These are phyloP conservation scores for Oegoconia quadripuncta DNA, from an alignment of 2,888 invertebrate genomes.

Conservation along the genomic window DNA sequence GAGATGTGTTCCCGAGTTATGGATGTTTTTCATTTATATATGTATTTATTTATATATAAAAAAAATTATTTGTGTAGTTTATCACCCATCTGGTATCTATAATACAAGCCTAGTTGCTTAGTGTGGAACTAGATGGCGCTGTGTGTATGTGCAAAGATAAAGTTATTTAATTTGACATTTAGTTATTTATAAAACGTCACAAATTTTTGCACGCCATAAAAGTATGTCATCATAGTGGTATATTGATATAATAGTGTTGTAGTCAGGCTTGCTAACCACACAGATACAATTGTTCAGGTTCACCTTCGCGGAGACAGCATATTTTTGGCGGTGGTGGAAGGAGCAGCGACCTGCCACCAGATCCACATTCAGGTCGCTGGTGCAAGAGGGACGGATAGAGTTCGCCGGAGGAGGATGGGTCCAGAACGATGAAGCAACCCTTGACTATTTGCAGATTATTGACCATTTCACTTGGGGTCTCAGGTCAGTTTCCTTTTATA, in stretches of 20 bases:
- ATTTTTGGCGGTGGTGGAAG: constrained; percentile 90
- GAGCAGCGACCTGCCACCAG: constrained; percentile 78
- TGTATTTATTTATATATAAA: too few species aligned
- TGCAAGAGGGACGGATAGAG: constrained; percentile 80
- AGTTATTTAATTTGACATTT: too few species aligned
- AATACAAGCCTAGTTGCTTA: too few species aligned
- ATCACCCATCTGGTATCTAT: too few species aligned
- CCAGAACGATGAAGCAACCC: constrained; percentile 80
- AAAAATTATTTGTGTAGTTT: too few species aligned
- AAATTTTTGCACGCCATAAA: too few species aligned
- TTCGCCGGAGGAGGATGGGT: constrained; percentile 81
- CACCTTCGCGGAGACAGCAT: constrained; percentile 90
- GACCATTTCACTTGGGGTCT: constrained; percentile 86
- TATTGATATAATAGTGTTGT: not conserved
- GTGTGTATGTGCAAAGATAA: too few species aligned
- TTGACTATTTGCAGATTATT: constrained; percentile 83
- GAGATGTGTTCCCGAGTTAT: too few species aligned
- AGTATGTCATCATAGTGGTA: too few species aligned
- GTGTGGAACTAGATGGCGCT: too few species aligned
- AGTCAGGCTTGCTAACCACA: not conserved
- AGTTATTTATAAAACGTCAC: too few species aligned
- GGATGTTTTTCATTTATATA: too few species aligned
- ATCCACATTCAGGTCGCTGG: constrained; percentile 75
- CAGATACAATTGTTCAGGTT: constrained; percentile 68
- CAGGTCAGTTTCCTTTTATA: constrained; percentile 51